Evolutionary conservation across 2,888 invertebrate genomes (phyloP), one percentile per base, ranked within the genome.

Genomic region (Erpobdella octoculata): DNA sequence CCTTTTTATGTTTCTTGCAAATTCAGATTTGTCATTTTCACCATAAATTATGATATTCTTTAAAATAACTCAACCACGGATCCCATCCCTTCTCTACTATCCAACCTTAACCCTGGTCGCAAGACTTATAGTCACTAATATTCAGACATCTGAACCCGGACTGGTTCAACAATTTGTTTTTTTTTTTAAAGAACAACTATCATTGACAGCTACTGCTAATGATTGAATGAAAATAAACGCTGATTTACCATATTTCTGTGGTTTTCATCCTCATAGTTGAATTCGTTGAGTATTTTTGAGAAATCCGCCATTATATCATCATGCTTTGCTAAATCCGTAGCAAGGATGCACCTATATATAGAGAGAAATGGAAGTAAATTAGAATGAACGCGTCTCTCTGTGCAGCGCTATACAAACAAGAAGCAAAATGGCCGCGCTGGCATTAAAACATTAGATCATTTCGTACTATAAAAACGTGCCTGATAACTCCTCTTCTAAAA

Each of bases 401-500:
- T n/a, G n/a, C n/a, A n/a, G n/a, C n/a, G 46, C n/a, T 41, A 15
- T 41, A 41, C 46, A n/a, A 12, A 41, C 12, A 41, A 15, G 12
- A n/a, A 41, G 46, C 46, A 41, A n/a, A 41, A 41, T 41, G 12
- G 46, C n/a, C 12, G 12, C 12, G 46, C n/a, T 15, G 46, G 12
- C 46, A 15, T 41, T 15, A 41, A 41, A 41, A 41, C n/a, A 41
- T 41, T 41, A n/a, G 12, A 1, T 31, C 18, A 28, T 12, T 62
- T 8, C 25, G 33, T 61, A 33, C 33, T 8, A 35, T 6, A 68
- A 46, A 2, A n/a, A 37, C 38, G 31, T 12, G 68, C 72, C 82
- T 66, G 72, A 91, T 90, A 79, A 91, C 90, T 69, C 90, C 90
- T 80, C 90, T 90, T 72, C 90, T 73, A 6, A 83, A 79, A 61